Evolutionary conservation across 1,140 invertebrate species (phyloP).

Genomic region (Onthophagus taurus): DNA sequence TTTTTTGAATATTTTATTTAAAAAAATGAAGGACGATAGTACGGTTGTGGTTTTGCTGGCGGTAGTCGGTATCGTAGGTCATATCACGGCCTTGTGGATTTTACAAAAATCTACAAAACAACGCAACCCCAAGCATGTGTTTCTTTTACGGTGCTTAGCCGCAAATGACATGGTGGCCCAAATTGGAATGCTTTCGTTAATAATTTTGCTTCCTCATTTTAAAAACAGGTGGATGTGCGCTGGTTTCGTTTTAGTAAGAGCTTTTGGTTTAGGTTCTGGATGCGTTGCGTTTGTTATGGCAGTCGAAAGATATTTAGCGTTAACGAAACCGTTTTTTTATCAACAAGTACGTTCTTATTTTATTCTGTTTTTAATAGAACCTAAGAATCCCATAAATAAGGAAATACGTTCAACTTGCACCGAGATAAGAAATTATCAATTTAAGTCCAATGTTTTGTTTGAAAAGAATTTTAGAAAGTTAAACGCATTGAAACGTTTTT

Average conservation of each 20-base stretch:
- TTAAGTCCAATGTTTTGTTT: too few relatives aligned
- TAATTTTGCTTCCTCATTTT: slow-evolving; percentile 44
- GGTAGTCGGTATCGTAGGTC: slow-evolving; percentile 49
- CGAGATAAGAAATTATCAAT: too few relatives aligned
- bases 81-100: slow-evolving; percentile 50
- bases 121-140: slow-evolving; percentile 66
- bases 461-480: too few relatives aligned
- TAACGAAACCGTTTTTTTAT: slow-evolving; percentile 79
- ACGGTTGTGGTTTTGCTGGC: too few relatives aligned
- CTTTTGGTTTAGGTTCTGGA: slow-evolving; percentile 76
- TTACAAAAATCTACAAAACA: slow-evolving; percentile 47
- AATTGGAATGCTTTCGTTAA: slow-evolving; percentile 51
- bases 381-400: too few relatives aligned
- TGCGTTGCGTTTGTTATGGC: slow-evolving; percentile 83
- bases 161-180: slow-evolving; percentile 70
- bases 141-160: slow-evolving; percentile 68
- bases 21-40: too few relatives aligned
- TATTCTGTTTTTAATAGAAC: too few relatives aligned
- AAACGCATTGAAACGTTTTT: too few relatives aligned
- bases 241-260: slow-evolving; percentile 60
- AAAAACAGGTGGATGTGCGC: slow-evolving; percentile 55
- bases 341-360: slow-evolving; percentile 64
- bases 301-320: slow-evolving; percentile 71
- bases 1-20: too few relatives aligned
- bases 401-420: too few relatives aligned